Conservation (phyloP, 2,888 invertebrate genomes). For the Lepidochrysops patricia region DNA sequence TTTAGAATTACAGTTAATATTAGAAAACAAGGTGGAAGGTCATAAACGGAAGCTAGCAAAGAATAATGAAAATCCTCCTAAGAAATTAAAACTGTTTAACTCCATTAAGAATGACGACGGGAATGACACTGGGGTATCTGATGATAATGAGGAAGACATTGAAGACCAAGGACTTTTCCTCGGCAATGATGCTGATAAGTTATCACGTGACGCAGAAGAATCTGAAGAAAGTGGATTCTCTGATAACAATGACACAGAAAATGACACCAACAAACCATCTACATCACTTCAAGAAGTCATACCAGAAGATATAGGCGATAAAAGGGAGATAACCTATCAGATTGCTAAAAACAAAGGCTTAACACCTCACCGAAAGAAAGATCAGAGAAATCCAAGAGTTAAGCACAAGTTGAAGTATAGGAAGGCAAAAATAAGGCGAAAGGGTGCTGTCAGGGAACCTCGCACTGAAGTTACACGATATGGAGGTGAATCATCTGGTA, state of each 20-base stretch:
- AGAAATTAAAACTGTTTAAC: slow-evolving; percentile 58
- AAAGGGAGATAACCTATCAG: slow-evolving; percentile 92
- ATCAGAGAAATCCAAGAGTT: slow-evolving; percentile 94
- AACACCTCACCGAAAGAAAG: slow-evolving; percentile 92
- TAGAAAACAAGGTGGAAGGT: slow-evolving; percentile 29
- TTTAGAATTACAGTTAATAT: slow-evolving; percentile 42
- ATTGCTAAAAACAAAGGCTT: slow-evolving; percentile 97
- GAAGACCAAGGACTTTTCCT: slow-evolving; percentile 47
- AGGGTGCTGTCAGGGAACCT: slow-evolving; percentile 92
- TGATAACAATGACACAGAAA: slow-evolving; percentile 53
- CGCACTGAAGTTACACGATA: slow-evolving; percentile 88
- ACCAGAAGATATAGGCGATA: slow-evolving; percentile 63
- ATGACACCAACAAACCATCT: slow-evolving; percentile 45
- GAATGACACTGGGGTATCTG: slow-evolving; percentile 60
- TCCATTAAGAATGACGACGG: slow-evolving; percentile 55
- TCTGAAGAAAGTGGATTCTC: slow-evolving; percentile 64
- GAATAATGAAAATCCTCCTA: slow-evolving; percentile 39
- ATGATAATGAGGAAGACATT: slow-evolving; percentile 52
- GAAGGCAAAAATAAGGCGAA: slow-evolving; percentile 93
- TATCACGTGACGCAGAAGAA: slow-evolving; percentile 38
- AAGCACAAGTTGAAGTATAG: slow-evolving; percentile 94
- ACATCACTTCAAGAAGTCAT: slow-evolving; percentile 41
- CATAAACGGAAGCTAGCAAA: slow-evolving; percentile 50
- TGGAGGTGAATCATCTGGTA: slow-evolving; percentile 94
- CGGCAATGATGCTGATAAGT: slow-evolving; percentile 11